A percentile compares a stretch with the other conserved stretches of the same genome.
Conservation (phyloP, 2,113 vertebrate species). For the Zootoca vivipara region DNA sequence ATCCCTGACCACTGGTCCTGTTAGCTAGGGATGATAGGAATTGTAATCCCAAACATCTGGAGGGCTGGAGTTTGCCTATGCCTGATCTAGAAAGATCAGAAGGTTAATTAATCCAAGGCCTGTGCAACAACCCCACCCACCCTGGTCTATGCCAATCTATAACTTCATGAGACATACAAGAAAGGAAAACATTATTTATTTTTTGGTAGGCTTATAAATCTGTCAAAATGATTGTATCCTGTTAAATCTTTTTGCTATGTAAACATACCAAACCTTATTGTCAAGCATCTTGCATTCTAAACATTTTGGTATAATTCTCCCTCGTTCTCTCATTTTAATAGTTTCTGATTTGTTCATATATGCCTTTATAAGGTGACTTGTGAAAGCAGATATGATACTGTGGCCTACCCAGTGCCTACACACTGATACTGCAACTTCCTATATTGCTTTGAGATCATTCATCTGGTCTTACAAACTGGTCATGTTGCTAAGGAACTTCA, state of each 20-base stretch:
- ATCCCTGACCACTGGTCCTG: no score
- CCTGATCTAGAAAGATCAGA: neutral
- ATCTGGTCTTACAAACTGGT: neutral
- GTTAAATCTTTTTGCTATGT: neutral
- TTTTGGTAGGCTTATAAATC: neutral
- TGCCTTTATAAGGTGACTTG: neutral
- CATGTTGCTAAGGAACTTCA: neutral
- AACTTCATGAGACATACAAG: neutral
- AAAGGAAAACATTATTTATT: no score
- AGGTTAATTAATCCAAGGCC: neutral
- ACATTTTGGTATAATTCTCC: no score
- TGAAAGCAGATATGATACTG: no score
- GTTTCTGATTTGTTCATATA: neutral
- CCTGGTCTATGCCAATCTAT: neutral
- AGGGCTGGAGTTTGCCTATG: no score
- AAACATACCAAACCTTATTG: neutral
- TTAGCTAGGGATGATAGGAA: no score
- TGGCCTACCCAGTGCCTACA: no score
- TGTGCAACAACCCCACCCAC: neutral
- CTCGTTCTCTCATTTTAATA: neutral
- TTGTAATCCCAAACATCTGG: no score
- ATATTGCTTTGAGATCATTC: neutral
- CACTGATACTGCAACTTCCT: neutral
- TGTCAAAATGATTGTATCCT: neutral
- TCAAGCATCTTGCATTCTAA: neutral